Conservation (phyloP, 2,113 vertebrate species). For the Antennarius striatus region DNA sequence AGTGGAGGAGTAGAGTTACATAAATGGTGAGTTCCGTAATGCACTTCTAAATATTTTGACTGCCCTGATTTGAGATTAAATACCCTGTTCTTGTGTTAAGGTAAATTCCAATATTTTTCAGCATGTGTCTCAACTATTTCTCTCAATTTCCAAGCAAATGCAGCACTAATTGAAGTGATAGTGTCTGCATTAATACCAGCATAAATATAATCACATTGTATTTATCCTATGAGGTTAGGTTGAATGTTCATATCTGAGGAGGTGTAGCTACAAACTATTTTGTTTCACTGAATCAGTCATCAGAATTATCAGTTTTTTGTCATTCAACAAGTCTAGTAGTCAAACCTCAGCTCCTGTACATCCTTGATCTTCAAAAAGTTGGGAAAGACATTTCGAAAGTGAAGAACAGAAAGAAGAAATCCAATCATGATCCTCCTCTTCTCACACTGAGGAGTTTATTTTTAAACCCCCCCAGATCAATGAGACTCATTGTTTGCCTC, state of each 20-base stretch:
- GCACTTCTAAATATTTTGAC: slow-evolving; percentile 9
- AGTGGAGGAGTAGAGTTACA: slow-evolving; percentile 12
- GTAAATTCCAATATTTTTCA: background rate
- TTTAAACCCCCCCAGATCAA: slow-evolving; percentile 52
- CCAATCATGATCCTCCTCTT: background rate
- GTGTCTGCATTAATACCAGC: too few relatives aligned
- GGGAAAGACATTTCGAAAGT: background rate
- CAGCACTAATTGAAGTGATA: background rate
- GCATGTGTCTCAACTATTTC: background rate
- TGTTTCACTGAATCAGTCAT: too few relatives aligned
- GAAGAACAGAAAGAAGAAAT: slow-evolving; percentile 9
- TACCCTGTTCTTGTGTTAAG: background rate
- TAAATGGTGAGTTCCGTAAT: slow-evolving; percentile 16
- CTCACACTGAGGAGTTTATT: slow-evolving; percentile 37
- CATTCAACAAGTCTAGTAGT: background rate
- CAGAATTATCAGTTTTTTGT: background rate
- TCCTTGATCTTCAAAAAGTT: background rate
- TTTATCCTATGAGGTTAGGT: too few relatives aligned
- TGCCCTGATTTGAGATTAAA: background rate
- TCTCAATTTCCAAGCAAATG: background rate
- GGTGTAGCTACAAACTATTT: background rate
- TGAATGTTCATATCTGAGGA: background rate
- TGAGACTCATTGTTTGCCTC: slow-evolving; percentile 34
- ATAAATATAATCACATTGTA: too few relatives aligned
- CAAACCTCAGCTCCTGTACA: background rate